Evolutionary conservation across 2,797 vertebrate species (phyloP).

Genomic region (Okamejei kenojei): DNA sequence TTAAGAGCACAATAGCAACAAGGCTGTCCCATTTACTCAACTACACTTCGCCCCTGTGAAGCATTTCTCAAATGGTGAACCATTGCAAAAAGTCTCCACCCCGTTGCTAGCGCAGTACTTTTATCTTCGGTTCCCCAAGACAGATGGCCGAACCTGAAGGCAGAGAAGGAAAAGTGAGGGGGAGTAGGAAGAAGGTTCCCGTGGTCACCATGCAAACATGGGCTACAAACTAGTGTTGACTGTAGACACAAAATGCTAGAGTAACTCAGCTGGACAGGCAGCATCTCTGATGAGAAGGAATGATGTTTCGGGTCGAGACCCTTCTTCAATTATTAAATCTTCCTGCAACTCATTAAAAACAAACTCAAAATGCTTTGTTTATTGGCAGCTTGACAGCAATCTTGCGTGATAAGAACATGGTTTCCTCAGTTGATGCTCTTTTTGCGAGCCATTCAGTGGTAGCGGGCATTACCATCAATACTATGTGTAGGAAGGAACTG

Average conservation of each 20-base stretch:
- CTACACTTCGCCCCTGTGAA: neutral
- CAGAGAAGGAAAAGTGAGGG: neutral
- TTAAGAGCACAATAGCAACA: neutral
- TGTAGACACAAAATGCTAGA: too few species aligned
- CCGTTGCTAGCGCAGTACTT: neutral
- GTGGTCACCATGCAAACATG: neutral
- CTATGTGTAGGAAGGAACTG: too few species aligned
- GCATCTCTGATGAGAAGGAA: too few species aligned
- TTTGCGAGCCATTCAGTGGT: neutral
- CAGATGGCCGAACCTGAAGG: neutral
- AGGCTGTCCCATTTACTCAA: neutral
- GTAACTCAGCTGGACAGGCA: too few species aligned
- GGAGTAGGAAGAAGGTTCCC: neutral
- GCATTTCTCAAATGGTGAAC: neutral
- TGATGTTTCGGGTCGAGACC: too few species aligned
- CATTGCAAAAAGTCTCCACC: neutral
- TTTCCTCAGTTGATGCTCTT: neutral
- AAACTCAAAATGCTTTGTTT: neutral
- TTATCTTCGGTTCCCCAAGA: neutral
- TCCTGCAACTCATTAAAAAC: neutral
- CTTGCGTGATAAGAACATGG: neutral
- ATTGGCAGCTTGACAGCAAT: neutral
- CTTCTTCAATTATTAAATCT: too few species aligned
- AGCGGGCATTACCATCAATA: too few species aligned
- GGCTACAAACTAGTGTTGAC: neutral